These are phyloP conservation scores for Mycetomoellerius zeteki DNA, from an alignment of 1,140 invertebrate genomes.

Conservation along the genomic window DNA sequence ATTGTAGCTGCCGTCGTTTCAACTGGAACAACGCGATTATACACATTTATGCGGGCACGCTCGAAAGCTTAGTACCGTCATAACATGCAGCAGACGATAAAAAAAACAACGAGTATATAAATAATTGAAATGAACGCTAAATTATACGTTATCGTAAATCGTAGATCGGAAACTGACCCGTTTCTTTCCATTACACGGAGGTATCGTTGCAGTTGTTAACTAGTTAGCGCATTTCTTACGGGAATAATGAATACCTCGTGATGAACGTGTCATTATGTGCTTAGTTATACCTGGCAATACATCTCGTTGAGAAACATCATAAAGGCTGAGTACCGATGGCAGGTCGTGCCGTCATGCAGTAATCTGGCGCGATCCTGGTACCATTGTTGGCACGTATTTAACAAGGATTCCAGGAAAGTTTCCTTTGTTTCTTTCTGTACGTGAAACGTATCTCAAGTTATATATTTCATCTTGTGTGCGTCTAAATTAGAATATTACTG, in stretches of 20 bases:
- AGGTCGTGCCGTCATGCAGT: conserved; percentile 79
- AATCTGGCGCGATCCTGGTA: conserved; percentile 94
- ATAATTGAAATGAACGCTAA: background rate
- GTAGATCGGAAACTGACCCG: background rate
- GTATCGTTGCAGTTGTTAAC: background rate
- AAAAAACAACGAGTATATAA: conserved; percentile 25
- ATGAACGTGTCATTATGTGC: background rate
- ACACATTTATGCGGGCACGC: conserved; percentile 60
- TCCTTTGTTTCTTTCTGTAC: conserved; percentile 93
- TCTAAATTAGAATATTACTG: conserved; percentile 12
- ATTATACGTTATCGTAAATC: no score
- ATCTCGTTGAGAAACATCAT: conserved; percentile 96
- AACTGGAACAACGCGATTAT: conserved; percentile 83
- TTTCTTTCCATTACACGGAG: background rate
- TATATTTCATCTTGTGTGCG: background rate
- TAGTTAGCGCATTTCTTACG: background rate
- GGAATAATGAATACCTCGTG: background rate
- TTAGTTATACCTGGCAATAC: conserved; percentile 90
- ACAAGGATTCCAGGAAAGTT: conserved; percentile 95
- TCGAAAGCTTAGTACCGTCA: background rate
- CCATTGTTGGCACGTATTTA: conserved; percentile 96
- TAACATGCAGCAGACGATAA: background rate
- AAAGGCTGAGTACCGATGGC: conserved; percentile 89
- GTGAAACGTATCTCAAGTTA: background rate
- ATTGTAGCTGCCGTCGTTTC: conserved; percentile 91